Conservation (phyloP, 2,797 vertebrate species). For the Hephaestus fuliginosus region DNA sequence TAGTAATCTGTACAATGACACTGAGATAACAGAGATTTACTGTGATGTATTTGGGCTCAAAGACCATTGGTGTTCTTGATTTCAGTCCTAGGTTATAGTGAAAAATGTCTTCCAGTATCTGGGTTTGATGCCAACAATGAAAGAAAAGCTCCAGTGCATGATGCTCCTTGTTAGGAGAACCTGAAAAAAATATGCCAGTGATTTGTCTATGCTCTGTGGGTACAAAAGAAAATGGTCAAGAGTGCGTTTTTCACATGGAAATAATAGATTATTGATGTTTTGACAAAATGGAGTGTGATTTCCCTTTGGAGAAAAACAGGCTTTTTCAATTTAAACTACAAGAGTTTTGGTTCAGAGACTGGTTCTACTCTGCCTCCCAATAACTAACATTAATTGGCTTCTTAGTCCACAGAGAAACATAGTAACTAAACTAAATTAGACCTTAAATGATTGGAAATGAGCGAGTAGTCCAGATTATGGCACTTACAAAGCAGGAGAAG, state of each 20-base stretch:
- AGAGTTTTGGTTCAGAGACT: constrained; percentile 58
- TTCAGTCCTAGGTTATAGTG: constrained; percentile 53
- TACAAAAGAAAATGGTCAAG: constrained; percentile 49
- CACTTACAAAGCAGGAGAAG: constrained; percentile 36
- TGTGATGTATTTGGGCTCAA: constrained; percentile 62
- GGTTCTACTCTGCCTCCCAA: constrained; percentile 50
- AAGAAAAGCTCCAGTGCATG: constrained; percentile 46
- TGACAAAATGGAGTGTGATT: constrained; percentile 62
- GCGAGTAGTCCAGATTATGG: constrained; percentile 54
- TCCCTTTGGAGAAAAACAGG: constrained; percentile 75
- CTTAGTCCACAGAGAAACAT: constrained; percentile 60
- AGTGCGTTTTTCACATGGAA: constrained; percentile 55
- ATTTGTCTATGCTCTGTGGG: constrained; percentile 57
- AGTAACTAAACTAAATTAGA: constrained; percentile 62
- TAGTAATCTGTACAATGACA: constrained; percentile 75
- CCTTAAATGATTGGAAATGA: constrained; percentile 63
- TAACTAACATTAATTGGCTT: constrained; percentile 67
- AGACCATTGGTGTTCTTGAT: constrained; percentile 57
- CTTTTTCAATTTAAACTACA: constrained; percentile 65
- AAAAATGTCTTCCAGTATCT: constrained; percentile 69
- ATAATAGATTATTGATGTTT: constrained; percentile 69
- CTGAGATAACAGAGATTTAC: constrained; percentile 69
- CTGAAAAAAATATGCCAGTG: constrained; percentile 61
- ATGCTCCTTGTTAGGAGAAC: constrained; percentile 59
- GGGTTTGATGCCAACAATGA: constrained; percentile 42